A percentile compares a stretch with the other conserved stretches of the same genome.
Conservation (phyloP, 2,888 invertebrate species). For the Parelbella ahira region DNA sequence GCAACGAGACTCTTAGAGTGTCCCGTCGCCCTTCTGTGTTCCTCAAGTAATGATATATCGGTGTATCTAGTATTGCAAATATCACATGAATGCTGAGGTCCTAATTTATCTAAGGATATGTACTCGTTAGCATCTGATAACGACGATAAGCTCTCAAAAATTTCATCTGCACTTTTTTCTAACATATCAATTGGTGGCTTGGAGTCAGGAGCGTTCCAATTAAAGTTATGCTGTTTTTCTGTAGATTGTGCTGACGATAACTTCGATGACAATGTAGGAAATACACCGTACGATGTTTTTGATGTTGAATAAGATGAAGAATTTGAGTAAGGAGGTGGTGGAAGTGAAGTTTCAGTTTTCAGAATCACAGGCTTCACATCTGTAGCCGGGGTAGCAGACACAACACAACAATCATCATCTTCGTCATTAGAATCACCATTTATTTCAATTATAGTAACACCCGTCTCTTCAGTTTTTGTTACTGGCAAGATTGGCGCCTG, state of each 20-base stretch:
- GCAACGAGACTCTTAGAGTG: constrained; percentile 71
- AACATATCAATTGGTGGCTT: constrained; percentile 66
- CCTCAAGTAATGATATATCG: constrained; percentile 73
- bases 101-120: constrained; percentile 82
- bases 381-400: constrained; percentile 68
- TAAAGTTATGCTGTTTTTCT: constrained; percentile 70
- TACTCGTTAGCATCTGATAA: constrained; percentile 79
- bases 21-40: constrained; percentile 76
- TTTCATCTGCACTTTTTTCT: constrained; percentile 72
- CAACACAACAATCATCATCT: constrained; percentile 74
- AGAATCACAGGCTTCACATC: constrained; percentile 64
- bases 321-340: constrained; percentile 46
- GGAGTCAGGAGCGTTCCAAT: constrained; percentile 73
- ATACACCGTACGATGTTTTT: no score
- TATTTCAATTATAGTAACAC: constrained; percentile 65
- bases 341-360: constrained; percentile 51
- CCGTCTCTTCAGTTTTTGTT: constrained; percentile 57
- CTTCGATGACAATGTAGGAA: constrained; percentile 39
- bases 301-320: constrained; percentile 38
- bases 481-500: constrained; percentile 51
- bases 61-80: constrained; percentile 82
- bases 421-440: constrained; percentile 74
- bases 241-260: constrained; percentile 46
- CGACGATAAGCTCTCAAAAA: constrained; percentile 63
- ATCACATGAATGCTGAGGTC: constrained; percentile 81